These are phyloP conservation scores for Athalia circularis DNA, from an alignment of 2,888 invertebrate genomes.

Conservation along the genomic window DNA sequence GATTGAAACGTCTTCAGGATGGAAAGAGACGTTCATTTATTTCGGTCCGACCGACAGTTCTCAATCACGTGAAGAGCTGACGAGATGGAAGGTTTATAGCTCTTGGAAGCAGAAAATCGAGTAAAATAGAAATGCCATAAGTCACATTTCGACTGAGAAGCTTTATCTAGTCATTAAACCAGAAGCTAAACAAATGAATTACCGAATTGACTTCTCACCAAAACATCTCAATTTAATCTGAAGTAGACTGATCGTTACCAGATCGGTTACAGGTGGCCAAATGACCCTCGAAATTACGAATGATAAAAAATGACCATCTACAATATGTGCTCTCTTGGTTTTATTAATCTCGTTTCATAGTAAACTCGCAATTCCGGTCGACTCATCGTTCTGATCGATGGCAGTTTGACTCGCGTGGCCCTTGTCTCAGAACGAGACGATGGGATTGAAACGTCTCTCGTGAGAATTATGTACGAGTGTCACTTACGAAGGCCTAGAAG, in stretches of 20 bases:
- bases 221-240: no score
- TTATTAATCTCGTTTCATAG: no score
- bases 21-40: conserved; percentile 48
- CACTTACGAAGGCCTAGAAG: conserved; percentile 60
- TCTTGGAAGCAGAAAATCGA: not conserved
- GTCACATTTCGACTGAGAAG: no score
- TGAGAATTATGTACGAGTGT: conserved; percentile 65
- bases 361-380: not conserved
- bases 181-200: no score
- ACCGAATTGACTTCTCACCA: no score
- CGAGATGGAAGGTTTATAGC: not conserved
- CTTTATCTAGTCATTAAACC: no score
- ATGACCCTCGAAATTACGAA: conserved; percentile 16
- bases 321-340: no score
- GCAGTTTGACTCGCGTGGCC: conserved; percentile 21
- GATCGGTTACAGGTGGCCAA: no score
- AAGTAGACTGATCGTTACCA: no score
- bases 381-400: conserved; percentile 32
- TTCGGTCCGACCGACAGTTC: conserved; percentile 25
- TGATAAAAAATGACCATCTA: conserved; percentile 2
- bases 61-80: conserved; percentile 14
- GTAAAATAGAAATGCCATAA: not conserved
- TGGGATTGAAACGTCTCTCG: conserved; percentile 69
- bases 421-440: conserved; percentile 46
- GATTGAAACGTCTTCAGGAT: conserved; percentile 68